Conservation (phyloP, 1,140 invertebrate species). For the Drosophila pseudoobscura region DNA sequence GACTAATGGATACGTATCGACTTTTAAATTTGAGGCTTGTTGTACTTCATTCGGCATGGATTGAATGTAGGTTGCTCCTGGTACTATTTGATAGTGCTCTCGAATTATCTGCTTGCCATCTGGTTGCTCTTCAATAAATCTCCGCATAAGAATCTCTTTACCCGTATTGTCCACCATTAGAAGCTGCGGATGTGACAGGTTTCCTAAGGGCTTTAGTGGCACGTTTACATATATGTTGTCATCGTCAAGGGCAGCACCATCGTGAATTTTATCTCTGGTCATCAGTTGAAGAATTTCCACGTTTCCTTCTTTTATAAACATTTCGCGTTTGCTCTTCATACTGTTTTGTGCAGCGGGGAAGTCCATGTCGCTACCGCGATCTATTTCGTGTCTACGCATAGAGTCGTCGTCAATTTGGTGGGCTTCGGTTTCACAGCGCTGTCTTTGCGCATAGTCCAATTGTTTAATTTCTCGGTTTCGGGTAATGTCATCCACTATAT, state of each 20-base stretch:
- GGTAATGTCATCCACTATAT: slow-evolving; percentile 74
- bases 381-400: slow-evolving; percentile 89
- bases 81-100: slow-evolving; percentile 85
- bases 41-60: slow-evolving; percentile 78
- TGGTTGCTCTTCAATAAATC: slow-evolving; percentile 92
- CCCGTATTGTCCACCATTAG: slow-evolving; percentile 87
- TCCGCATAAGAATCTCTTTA: slow-evolving; percentile 90
- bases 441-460: slow-evolving; percentile 78
- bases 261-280: slow-evolving; percentile 85
- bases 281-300: slow-evolving; percentile 92
- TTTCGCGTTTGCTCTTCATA: slow-evolving; percentile 85
- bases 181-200: slow-evolving; percentile 86
- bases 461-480: slow-evolving; percentile 82
- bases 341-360: slow-evolving; percentile 83
- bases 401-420: slow-evolving; percentile 88
- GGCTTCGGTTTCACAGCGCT: slow-evolving; percentile 87
- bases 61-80: slow-evolving; percentile 70
- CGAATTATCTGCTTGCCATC: slow-evolving; percentile 84
- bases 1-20: slow-evolving; percentile 78
- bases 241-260: slow-evolving; percentile 58
- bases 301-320: slow-evolving; percentile 92
- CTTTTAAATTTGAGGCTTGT: slow-evolving; percentile 75
- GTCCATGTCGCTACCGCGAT: slow-evolving; percentile 88
- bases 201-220: slow-evolving; percentile 84
- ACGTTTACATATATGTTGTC: slow-evolving; percentile 87